phyloP scores from a whole-genome alignment of 2,113 vertebrate genomes.

The Salvelinus sp. region DNA sequence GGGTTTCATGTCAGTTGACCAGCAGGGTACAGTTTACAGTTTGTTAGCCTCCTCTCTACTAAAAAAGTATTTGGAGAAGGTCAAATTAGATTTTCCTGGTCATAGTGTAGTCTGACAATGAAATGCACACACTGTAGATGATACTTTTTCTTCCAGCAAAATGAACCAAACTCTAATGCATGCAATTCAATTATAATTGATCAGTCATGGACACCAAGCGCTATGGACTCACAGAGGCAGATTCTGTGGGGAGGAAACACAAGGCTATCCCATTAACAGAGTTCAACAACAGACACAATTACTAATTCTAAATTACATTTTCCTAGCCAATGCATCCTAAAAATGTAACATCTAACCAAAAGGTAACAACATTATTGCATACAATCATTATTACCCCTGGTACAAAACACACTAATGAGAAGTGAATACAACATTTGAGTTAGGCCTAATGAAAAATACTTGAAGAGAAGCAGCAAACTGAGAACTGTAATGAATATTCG shows the following conservation, averaged over 20 bases:
- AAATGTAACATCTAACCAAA: no score
- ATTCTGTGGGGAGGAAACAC: constrained; percentile 3
- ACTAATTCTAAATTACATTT: not conserved
- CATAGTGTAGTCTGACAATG: not conserved
- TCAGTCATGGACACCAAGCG: not conserved
- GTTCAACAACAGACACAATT: not conserved
- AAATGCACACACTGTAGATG: not conserved
- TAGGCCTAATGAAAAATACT: not conserved
- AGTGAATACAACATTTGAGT: not conserved
- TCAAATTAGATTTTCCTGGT: not conserved
- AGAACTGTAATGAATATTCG: not conserved
- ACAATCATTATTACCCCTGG: not conserved
- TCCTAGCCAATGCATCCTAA: not conserved
- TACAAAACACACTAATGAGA: not conserved
- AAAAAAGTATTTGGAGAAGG: not conserved
- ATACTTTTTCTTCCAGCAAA: not conserved
- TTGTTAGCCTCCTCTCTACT: not conserved
- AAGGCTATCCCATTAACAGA: not conserved
- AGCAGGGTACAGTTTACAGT: not conserved
- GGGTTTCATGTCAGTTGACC: not conserved
- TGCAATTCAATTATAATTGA: constrained; percentile 12
- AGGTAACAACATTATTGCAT: not conserved
- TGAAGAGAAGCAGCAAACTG: not conserved
- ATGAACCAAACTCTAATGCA: not conserved
- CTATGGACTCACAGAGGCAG: not conserved